Evolutionary conservation across 53 echinoderm and acorn worm species (phyloP), one percentile per base, ranked within the genome.

Genomic region (Zoroaster sp.): DNA sequence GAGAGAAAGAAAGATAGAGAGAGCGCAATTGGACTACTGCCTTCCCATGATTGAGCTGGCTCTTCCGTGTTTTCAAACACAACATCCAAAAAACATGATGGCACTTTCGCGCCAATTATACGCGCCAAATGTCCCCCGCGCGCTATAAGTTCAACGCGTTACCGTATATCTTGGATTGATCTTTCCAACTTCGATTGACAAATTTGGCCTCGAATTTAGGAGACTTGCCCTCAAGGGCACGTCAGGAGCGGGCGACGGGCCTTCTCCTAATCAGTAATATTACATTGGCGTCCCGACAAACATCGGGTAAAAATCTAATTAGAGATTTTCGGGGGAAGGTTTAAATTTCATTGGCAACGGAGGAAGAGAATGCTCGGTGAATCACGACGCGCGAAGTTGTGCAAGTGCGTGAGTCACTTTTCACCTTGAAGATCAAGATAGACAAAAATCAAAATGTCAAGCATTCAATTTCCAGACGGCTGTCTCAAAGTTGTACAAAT

Each of bases 211-310:
- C 54, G 36, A 70, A 47, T 45, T 85, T 85, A 46, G 31, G 83
- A n/a, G n/a, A 11, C 39, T 18, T 6, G 70, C 17, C 85, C 71
- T 39, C 79, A 49, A 85, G 69, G 55, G 54, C 80, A 49, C 70
- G 46, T 17, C 49, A 70, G 33, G 37, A 28, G 37, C 49, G 44
- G 18, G 69, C 35, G 23, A n/a, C 51, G 47, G 44, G 17, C 71
- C 67, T 23, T 15, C 72, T 13, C 28, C 47, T 70, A 85, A 85
- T 85, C 85, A 45, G 71, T 25, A 49, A 46, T 69, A 70, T 71
- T 69, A 85, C 85, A 70, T 85, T 71, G 69, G 43, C 81, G 32
- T 36, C 43, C 47, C 85, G 70, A 71, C 70, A 85, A 85, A 85
- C 69, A 85, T 85, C 85, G 47, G 37, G 71, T 59, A 1, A 9